Evolutionary conservation across 2,113 vertebrate genomes (phyloP), one percentile per base, ranked within the genome.

Genomic region (Ifrita kowaldi): DNA sequence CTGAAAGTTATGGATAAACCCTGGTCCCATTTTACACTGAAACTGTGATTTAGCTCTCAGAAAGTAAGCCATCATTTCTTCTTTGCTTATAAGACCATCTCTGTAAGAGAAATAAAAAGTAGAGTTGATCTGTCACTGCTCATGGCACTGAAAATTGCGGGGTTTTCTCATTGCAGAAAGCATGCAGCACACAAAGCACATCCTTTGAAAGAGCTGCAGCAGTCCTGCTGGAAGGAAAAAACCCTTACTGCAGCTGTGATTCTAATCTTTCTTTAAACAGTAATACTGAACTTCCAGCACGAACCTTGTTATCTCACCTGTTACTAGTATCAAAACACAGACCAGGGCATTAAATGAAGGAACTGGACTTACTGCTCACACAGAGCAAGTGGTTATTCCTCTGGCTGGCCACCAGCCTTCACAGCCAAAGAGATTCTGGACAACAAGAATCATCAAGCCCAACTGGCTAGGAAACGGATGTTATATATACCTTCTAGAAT

Each of bases 51-150:
- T 99, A 24, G 99, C 99, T 87, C 99, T 98, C 65, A 99, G 98
- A 97, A 99, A 99, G 96, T 99, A 99, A 18, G 99, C 99, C 95
- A 99, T 99, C 99, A 99, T 99, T 97, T 99, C 99, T 84, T 99
- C 99, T 97, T 99, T 99, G 97, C 99, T 99, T 96, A 99, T 99
- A 68, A 99, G 97, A 19, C 99, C 99, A 90, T 99, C 99, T 97
- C 99, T 99, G 97, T 91, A 55, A 80, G 70, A 50, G 33, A 41
- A 91, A 76, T 52, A 79, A 68, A 84, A 96, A 63, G 33, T 5
- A 92, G 65, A 62, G 24, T 47, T 64, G 26, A n/a, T 53, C 33
- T 87, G 46, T 90, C 55, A 95, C 56, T 56, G 67, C 15, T 73
- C 27, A 35, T 3, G 3, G 19, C 65, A 44, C 30, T n/a, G 50